Base-by-base conservation (phyloP, 2,113 vertebrate genomes). In the Leucosticte australis region DNA sequence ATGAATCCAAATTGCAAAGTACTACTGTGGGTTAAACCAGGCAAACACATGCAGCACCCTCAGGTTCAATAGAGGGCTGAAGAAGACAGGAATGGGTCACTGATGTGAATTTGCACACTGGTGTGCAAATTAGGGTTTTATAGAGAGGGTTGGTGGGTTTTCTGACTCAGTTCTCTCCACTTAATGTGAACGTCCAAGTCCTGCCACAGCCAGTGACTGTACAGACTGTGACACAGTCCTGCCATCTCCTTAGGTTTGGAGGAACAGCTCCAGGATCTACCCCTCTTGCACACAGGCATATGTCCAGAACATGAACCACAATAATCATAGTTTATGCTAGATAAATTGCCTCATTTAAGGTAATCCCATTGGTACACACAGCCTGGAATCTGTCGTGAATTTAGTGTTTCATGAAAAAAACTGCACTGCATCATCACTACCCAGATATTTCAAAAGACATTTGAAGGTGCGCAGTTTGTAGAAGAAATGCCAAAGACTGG, bases 331-430 rank as follows among this genome's bases (percentile, higher is more conserved):
- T 92, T 90, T 88, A 33, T 77, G 20, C 35, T 69, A 52, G 63
- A 94, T 78, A 81, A 92, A 90, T 81, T 46, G 17, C 33, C 30
- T 90, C 28, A 50, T 83, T 93, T 86, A 67, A 77, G 30, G 42
- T 88, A 81, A 86, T 90, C 63, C 15, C 42, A 47, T 33, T 74
- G 71, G 35, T 77, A 86, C 42, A 24, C 8, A 23, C 30, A 75
- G 23, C 47, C 64, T 86, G 59, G 52, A 26, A 86, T 55, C 28
- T 83, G 13, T 74, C 90, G 86, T 67, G 35, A 84, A 88, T 94
- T 80, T 85, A 52, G 68, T 57, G 47, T 77, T 73, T 53, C 59
- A 41, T 46, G 50, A 83, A 59, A 79, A 50, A 74, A 74, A 60
- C 12, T 65, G 37, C 0, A 0, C 24, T 83, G 26, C 15, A 11